Base-by-base conservation (phyloP, 2,113 vertebrate species). In the Shinisaurus crocodilurus region DNA sequence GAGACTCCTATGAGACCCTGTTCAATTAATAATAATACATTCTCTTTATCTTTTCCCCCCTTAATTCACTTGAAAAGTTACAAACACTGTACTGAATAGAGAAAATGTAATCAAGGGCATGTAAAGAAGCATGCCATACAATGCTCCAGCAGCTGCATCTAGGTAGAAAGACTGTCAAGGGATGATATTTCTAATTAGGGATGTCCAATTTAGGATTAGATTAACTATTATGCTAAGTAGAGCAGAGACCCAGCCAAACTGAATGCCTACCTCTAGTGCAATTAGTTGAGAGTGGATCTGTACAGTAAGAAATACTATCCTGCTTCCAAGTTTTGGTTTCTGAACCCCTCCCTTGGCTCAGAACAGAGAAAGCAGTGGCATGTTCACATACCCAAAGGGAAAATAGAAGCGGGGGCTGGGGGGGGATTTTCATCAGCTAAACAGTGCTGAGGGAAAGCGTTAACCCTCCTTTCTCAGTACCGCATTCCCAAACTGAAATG, bases 11-110 rank as follows among this genome's bases (percentile, higher is more conserved):
- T 74, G 87, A 40, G 70, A 80, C 45, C 32, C 40, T 74, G 18
- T 29, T 32, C 87, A 91, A 85, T 80, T 86, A 80, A 72, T 86
- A 80, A 67, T 80, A 89, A 40, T 2, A 23, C 77, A 89, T 50
- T 3, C 16, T 1, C 70, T 5, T 87, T 40, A 54, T 40, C 32
- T 72, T 81, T 0, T 60, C 85, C 88, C 45, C 63, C 77, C 54
- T 80, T 0, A 50, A 29, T 43, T 90, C 60, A 0, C 0, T 60
- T 1, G 9, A 83, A 93, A 69, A 82, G 9, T 84, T 91, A 60
- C 85, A 43, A 8, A 1, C 3, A 23, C 0, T 27, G 54, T 90
- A 77, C 10, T 86, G 43, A 91, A 88, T 0, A 13, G 29, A 92
- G 90, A 82, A 29, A 48, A 86, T 54, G 2, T 27, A 87, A 91